phyloP scores from a whole-genome alignment of 2,113 vertebrate genomes.

The Echinops telfairi region DNA sequence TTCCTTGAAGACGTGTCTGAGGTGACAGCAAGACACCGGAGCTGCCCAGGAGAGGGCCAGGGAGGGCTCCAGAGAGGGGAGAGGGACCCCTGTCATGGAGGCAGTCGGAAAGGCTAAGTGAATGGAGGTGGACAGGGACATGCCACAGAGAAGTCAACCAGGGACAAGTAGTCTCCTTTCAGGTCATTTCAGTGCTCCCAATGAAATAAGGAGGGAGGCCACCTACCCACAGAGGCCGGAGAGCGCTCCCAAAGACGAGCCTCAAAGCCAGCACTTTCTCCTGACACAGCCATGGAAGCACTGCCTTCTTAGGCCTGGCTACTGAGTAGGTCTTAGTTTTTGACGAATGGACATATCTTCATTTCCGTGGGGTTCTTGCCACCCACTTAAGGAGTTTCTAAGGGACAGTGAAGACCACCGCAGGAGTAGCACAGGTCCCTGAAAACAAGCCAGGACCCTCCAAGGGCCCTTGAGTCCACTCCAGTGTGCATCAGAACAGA shows the following conservation, averaged over 20 bases:
- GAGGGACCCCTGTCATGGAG: neutral
- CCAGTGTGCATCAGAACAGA: too few species aligned
- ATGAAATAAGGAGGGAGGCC: neutral
- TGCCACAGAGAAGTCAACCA: neutral
- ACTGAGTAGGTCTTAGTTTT: neutral
- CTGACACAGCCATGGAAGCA: neutral
- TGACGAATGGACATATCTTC: neutral
- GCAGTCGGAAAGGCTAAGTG: neutral
- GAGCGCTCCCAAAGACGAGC: neutral
- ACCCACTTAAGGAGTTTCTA: neutral
- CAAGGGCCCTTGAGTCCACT: too few species aligned
- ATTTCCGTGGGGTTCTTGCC: constrained; percentile 88
- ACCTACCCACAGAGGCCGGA: neutral
- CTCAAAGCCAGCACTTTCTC: neutral
- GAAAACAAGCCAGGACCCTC: neutral
- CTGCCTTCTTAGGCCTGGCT: neutral
- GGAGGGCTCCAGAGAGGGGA: neutral
- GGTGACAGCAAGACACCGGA: neutral
- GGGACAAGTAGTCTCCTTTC: neutral
- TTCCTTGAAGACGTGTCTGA: neutral
- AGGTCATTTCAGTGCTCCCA: neutral
- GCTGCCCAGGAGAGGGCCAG: too few species aligned
- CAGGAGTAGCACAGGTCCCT: neutral
- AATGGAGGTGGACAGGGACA: neutral
- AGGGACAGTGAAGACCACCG: neutral